Conservation (phyloP, 1,140 invertebrate genomes). For the Drosophila chauvacae region DNA sequence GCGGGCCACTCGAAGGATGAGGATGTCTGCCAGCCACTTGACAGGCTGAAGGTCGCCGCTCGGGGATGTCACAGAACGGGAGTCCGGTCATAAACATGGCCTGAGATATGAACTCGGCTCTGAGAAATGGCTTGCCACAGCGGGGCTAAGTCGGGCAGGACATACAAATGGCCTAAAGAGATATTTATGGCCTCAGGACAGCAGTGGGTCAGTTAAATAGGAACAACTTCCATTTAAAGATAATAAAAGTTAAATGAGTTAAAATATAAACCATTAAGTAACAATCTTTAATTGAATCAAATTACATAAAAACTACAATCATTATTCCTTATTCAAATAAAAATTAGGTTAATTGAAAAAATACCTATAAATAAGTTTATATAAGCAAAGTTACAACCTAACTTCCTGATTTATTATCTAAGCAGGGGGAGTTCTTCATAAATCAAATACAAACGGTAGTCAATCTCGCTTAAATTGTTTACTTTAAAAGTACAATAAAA, state of each 20-base stretch:
- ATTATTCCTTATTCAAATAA: background rate
- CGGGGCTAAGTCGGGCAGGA: conserved; percentile 6
- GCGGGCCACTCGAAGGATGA: conserved; percentile 27
- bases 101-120: conserved; percentile 41
- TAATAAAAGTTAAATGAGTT: background rate
- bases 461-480: background rate
- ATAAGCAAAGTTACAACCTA: background rate
- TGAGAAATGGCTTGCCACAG: conserved; percentile 27
- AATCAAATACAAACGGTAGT: background rate
- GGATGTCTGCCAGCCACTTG: conserved; percentile 40
- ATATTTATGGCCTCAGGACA: conserved; percentile 1
- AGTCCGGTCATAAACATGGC: conserved; percentile 31
- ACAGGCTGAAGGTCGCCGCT: conserved; percentile 53
- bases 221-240: background rate
- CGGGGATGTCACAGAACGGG: conserved; percentile 42
- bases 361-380: background rate
- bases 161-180: background rate
- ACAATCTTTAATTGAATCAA: too few relatives aligned
- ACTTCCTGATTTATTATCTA: background rate
- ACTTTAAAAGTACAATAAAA: background rate
- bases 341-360: background rate
- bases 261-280: background rate
- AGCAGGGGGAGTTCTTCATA: background rate
- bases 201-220: background rate
- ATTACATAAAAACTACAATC: background rate